phyloP scores from a whole-genome alignment of 1,140 invertebrate genomes.

The Lasaia peninsularis region DNA sequence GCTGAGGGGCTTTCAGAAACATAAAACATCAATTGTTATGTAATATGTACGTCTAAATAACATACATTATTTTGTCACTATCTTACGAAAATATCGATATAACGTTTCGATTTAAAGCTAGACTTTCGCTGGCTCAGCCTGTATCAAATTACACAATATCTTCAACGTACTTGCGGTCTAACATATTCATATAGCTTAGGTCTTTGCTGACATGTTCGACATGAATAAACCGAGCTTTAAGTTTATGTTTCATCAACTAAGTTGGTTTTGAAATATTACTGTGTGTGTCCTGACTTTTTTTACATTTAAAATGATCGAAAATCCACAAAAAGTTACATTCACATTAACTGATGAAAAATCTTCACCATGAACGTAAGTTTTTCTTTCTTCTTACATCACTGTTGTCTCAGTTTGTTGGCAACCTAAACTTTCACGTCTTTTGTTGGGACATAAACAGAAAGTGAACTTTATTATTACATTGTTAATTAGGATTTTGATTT shows the following conservation, averaged over 20 bases:
- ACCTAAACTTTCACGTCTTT: neutral
- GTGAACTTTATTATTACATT: too few species aligned
- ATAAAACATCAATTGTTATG: too few species aligned
- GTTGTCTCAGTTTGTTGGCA: neutral
- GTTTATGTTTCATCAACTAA: neutral
- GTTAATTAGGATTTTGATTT: neutral
- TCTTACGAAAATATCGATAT: neutral
- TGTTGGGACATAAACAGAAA: neutral
- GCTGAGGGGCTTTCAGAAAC: too few species aligned
- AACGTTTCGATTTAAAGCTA: neutral
- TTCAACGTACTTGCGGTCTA: neutral
- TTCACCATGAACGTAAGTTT: neutral
- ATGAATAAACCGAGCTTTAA: too few species aligned
- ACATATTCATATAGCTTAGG: neutral
- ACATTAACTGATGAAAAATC: slow-evolving; percentile 1
- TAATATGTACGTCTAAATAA: too few species aligned
- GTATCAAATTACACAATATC: slow-evolving; percentile 10
- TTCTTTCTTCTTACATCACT: neutral
- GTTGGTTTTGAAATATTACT: neutral
- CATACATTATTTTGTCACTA: neutral
- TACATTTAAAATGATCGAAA: too few species aligned
- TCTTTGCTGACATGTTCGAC: neutral
- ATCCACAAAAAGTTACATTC: neutral
- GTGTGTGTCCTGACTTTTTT: neutral
- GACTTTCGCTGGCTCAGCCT: slow-evolving; percentile 2